phyloP scores from a whole-genome alignment of 2,113 vertebrate species.

The Nannospalax galili region DNA sequence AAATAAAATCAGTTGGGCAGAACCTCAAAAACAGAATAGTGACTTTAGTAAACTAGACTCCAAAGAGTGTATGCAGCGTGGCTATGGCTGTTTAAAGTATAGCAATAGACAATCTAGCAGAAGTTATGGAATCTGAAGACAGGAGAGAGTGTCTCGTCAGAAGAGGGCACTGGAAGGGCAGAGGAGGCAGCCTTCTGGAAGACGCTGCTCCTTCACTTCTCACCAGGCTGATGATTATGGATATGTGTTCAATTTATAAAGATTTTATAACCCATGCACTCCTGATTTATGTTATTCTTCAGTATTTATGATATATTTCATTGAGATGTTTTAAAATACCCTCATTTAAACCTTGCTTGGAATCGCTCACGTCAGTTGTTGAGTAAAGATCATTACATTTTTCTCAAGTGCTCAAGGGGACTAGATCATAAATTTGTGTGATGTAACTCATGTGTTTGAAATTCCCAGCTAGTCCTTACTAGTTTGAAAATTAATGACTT shows the following conservation, averaged over 20 bases:
- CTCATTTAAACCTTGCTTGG: not conserved
- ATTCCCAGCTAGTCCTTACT: not conserved
- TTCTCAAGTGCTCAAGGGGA: not conserved
- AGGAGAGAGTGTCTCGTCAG: not conserved
- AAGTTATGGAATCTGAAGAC: not conserved
- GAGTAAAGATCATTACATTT: not conserved
- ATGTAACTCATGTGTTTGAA: not conserved
- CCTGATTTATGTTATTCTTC: not conserved
- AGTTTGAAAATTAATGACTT: constrained; percentile 47
- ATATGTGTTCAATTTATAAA: not conserved
- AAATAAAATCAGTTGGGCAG: not conserved
- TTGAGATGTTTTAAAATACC: not conserved
- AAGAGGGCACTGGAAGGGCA: no score
- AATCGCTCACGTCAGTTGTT: not conserved
- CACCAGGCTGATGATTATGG: not conserved
- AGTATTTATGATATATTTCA: not conserved
- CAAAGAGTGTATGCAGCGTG: not conserved
- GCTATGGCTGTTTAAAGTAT: not conserved
- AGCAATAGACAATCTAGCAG: not conserved
- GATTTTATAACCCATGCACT: not conserved
- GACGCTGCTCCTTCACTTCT: not conserved
- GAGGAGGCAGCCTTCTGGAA: not conserved
- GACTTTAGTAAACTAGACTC: not conserved
- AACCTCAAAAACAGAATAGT: not conserved
- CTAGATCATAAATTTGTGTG: not conserved